Conservation (phyloP, 1,140 invertebrate genomes). For the Schlechtendalia chinensis region DNA sequence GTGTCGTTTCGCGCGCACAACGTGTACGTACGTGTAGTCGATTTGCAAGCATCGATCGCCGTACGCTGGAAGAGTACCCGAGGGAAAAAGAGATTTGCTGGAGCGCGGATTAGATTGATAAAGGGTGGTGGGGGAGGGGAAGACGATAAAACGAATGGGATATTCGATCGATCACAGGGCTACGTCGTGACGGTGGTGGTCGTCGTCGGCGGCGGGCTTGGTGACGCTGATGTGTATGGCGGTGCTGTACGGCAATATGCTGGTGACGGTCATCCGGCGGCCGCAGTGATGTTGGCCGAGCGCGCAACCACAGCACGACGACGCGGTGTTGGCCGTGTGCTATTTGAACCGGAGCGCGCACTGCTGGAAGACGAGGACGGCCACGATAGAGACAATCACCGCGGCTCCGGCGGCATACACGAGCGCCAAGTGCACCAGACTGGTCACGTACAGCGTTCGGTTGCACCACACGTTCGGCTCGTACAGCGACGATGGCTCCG, state of each 20-base stretch:
- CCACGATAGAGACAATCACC: slow-evolving; percentile 62
- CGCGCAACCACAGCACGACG: slow-evolving; percentile 3
- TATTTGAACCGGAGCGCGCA: slow-evolving; percentile 58
- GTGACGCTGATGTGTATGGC: slow-evolving; percentile 42
- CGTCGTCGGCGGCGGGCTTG: not conserved
- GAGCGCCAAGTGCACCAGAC: slow-evolving; percentile 70
- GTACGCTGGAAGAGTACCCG: too few relatives aligned
- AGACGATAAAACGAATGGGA: too few relatives aligned
- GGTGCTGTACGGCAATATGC: slow-evolving; percentile 32
- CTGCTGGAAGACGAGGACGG: slow-evolving; percentile 61
- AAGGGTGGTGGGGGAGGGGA: too few relatives aligned
- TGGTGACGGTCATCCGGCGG: slow-evolving; percentile 24
- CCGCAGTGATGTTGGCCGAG: not conserved
- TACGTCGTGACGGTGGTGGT: not conserved
- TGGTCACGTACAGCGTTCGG: slow-evolving; percentile 73
- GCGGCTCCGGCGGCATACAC: slow-evolving; percentile 54
- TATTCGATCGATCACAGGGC: not conserved
- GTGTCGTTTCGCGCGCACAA: too few relatives aligned
- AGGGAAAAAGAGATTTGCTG: too few relatives aligned
- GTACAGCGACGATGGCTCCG: slow-evolving; percentile 63
- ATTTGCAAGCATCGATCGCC: too few relatives aligned
- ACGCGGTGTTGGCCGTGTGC: slow-evolving; percentile 9
- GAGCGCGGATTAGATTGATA: too few relatives aligned
- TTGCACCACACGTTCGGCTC: slow-evolving; percentile 75
- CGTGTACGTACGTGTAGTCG: too few relatives aligned